These are phyloP conservation scores for Brachylomia viminalis DNA, from an alignment of 2,888 invertebrate genomes.

Conservation along the genomic window DNA sequence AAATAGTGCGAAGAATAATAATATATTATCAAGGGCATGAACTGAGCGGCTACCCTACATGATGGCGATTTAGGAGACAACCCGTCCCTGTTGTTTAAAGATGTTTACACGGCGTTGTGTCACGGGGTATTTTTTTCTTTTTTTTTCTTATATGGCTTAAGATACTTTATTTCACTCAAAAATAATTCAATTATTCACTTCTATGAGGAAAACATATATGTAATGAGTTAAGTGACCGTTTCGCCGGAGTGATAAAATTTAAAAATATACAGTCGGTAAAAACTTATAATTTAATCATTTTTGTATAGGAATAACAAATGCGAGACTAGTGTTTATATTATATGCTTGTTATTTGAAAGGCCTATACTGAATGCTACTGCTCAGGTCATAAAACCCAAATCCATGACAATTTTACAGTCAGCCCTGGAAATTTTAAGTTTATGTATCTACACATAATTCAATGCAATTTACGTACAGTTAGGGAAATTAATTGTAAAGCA, in stretches of 20 bases:
- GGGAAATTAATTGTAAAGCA: too few species aligned
- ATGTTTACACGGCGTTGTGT: constrained; percentile 32
- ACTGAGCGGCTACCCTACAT: constrained; percentile 43
- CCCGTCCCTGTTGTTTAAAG: constrained; percentile 36
- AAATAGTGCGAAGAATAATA: constrained; percentile 67
- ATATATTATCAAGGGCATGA: constrained; percentile 57
- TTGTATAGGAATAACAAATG: too few species aligned
- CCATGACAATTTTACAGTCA: too few species aligned
- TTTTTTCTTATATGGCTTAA: not conserved
- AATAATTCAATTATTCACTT: not conserved
- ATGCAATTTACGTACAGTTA: too few species aligned
- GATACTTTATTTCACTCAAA: not conserved
- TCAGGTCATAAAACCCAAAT: too few species aligned
- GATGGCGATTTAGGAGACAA: constrained; percentile 56
- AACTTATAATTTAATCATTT: too few species aligned
- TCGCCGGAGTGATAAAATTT: not conserved
- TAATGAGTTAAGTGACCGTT: not conserved
- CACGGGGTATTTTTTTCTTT: constrained; percentile 23
- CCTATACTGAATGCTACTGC: too few species aligned
- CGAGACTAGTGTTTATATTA: too few species aligned
- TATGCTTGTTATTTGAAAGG: too few species aligned
- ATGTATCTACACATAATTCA: too few species aligned
- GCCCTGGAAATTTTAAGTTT: too few species aligned
- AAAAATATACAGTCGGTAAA: not conserved
- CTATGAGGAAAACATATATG: not conserved